Conservation (phyloP, 1,140 invertebrate species). For the Lycorma delicatula region DNA sequence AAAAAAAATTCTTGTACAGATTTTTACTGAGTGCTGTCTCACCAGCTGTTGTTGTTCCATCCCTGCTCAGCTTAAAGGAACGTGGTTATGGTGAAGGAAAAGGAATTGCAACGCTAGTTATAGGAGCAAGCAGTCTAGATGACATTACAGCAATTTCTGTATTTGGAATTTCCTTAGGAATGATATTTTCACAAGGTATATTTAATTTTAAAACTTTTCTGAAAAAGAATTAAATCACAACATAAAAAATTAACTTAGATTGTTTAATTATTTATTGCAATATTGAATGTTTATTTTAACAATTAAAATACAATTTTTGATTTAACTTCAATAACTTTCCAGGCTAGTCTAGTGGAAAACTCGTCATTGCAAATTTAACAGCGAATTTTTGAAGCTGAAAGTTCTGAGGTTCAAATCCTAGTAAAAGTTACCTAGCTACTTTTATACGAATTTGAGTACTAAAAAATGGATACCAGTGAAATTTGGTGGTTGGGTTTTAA, state of each 20-base stretch:
- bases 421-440: too few species aligned
- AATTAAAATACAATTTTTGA: too few species aligned
- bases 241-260: neutral
- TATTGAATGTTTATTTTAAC: neutral
- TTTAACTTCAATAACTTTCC: too few species aligned
- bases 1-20: neutral
- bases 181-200: conserved; percentile 48
- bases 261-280: neutral
- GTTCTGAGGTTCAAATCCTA: too few species aligned
- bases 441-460: too few species aligned
- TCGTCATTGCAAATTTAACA: too few species aligned
- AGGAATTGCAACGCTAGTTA: conserved; percentile 66
- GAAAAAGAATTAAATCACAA: neutral
- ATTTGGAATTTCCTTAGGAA: conserved; percentile 53
- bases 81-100: conserved; percentile 56
- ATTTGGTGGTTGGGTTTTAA: too few species aligned
- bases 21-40: conserved; percentile 55
- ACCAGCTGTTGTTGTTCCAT: conserved; percentile 67
- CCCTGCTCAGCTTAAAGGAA: conserved; percentile 54
- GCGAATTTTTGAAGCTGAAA: too few species aligned
- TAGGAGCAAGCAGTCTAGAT: conserved; percentile 68
- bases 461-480: too few species aligned
- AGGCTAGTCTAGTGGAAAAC: too few species aligned
- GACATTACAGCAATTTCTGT: conserved; percentile 68
- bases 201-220: neutral